A percentile compares a stretch with the other conserved stretches of the same genome.
Conservation (phyloP, 1,140 invertebrate species). For the Anoplolepis gracilipes region DNA sequence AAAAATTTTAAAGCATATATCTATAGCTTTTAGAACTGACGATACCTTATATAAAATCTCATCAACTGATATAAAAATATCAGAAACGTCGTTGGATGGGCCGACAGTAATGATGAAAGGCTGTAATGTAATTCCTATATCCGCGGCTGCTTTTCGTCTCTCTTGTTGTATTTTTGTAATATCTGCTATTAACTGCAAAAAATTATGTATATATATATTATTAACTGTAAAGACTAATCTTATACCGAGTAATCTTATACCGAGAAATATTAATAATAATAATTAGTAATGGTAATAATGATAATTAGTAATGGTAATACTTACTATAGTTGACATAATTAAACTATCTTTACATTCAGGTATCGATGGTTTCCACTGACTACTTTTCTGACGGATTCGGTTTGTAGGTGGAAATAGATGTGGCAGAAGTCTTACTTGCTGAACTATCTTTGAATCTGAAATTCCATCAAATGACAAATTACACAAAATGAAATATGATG, state of each 20-base stretch:
- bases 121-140: neutral
- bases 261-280: neutral
- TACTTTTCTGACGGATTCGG: neutral
- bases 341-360: conserved; percentile 14
- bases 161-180: conserved; percentile 15
- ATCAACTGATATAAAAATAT: conserved; percentile 18
- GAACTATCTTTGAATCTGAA: conserved; percentile 9
- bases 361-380: conserved; percentile 20
- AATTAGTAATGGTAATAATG: no score
- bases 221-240: neutral
- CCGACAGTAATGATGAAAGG: conserved; percentile 14
- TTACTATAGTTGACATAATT: conserved; percentile 5
- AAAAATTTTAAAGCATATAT: conserved; percentile 14
- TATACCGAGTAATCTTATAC: neutral
- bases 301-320: no score
- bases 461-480: neutral
- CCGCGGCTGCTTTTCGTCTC: neutral
- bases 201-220: neutral
- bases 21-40: neutral
- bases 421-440: neutral
- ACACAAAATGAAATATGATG: neutral
- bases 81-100: conserved; percentile 1
- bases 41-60: neutral
- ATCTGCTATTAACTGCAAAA: conserved; percentile 17
- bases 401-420: neutral